Percentiles rank a stretch among this genome's conserved stretches.
These are phyloP conservation scores for Tokudaia tokunoshimensis DNA, from an alignment of 2,797 vertebrate species.

Conservation along the genomic window DNA sequence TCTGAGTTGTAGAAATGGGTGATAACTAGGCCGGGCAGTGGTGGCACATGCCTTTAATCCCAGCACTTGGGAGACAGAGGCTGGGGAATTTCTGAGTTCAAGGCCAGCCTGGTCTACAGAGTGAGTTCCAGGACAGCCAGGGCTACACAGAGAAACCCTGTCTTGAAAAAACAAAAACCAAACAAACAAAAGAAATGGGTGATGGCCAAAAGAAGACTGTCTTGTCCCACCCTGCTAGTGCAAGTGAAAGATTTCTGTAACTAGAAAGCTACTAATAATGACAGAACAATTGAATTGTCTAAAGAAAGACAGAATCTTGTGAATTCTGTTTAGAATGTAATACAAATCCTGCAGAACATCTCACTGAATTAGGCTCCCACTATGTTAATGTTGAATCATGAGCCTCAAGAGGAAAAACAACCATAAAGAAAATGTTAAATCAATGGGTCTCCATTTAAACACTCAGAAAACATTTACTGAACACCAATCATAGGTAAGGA, in stretches of 20 bases:
- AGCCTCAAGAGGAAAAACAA: conserved; percentile 55
- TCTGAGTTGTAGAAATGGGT: conserved; percentile 18
- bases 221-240: neutral
- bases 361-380: conserved; percentile 45
- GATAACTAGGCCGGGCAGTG: neutral
- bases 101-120: too few relatives aligned
- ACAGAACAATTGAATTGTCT: conserved; percentile 31
- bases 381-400: conserved; percentile 51
- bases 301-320: conserved; percentile 29
- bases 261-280: conserved; percentile 14
- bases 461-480: conserved; percentile 71
- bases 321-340: conserved; percentile 44
- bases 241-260: conserved; percentile 52
- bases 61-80: too few relatives aligned
- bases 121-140: too few relatives aligned
- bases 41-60: too few relatives aligned
- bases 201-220: neutral
- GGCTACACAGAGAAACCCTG: too few relatives aligned
- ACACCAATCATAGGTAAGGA: conserved; percentile 24
- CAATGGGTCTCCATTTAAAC: conserved; percentile 63
- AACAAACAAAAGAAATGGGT: neutral
- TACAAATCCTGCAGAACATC: conserved; percentile 10
- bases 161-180: too few relatives aligned
- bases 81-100: too few relatives aligned
- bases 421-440: conserved; percentile 64